Evolutionary conservation across 2,888 invertebrate species (phyloP), one percentile per base, ranked within the genome.

Genomic region (Drosophila pullipes): DNA sequence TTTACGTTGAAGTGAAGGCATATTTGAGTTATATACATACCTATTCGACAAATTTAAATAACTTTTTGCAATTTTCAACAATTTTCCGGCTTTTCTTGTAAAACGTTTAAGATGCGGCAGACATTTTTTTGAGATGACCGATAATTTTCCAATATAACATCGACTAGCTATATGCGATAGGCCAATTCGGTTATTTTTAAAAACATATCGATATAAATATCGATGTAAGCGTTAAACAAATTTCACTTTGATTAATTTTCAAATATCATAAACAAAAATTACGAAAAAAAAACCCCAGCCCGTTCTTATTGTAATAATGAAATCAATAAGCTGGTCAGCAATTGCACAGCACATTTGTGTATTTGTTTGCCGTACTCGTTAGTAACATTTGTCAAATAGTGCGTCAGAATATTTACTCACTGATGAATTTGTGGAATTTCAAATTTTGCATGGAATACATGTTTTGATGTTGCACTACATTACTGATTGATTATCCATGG

Each of bases 41-140:
- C 89, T 65, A 62, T 47, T 75, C 60, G 2, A 47, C n/a, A 18
- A 65, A 62, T 68, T 74, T 62, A 0, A 59, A 41, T 4, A 54
- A 64, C 78, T 81, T 81, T 86, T 69, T 39, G 9, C 50, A 53
- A 37, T 33, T 70, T 76, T 69, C 39, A 22, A 54, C 25, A 78
- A 74, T 81, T 91, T 91, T 78, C 74, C 76, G 75, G 84, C 64
- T 65, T 64, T 60, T 72, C 77, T 77, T 61, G 89, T 89, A 86
- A 85, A 85, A 79, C 62, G 90, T 87, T 90, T 80, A 88, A 61
- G 71, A 83, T 76, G 89, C 90, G 91, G 86, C 89, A 86, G 85
- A 84, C 82, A 82, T 84, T 65, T 82, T 82, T 65, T 65, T 74
- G 83, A 62, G 76, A 64, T 74, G 69, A 74, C 33, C 74, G 63